Percentiles rank a stretch among this genome's conserved stretches.
phyloP scores from a whole-genome alignment of 2,888 invertebrate species.

The Auanema sp. region DNA sequence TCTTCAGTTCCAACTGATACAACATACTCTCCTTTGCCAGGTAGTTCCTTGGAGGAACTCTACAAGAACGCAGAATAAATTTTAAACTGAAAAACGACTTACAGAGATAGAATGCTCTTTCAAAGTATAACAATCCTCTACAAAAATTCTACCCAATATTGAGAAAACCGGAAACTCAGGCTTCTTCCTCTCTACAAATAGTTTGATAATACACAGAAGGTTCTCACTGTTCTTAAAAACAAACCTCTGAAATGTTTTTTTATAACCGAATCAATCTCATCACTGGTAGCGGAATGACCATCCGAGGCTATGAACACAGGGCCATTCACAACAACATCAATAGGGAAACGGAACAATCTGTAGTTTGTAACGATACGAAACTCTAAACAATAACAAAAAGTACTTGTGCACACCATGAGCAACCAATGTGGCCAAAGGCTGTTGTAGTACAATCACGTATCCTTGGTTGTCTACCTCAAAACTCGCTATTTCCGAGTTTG shows the following conservation, averaged over 20 bases:
- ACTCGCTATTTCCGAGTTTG: conserved; percentile 31
- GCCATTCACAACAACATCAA: conserved; percentile 44
- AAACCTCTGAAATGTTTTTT: conserved; percentile 31
- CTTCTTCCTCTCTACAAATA: background rate
- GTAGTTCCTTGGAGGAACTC: conserved; percentile 17
- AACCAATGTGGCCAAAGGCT: conserved; percentile 40
- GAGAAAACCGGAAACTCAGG: too few species aligned
- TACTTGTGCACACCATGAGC: conserved; percentile 33
- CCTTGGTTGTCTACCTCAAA: conserved; percentile 41
- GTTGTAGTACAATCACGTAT: conserved; percentile 30
- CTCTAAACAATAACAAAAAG: background rate
- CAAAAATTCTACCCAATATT: conserved; percentile 42
- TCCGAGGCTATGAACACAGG: conserved; percentile 42
- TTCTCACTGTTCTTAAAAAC: background rate
- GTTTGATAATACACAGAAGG: background rate
- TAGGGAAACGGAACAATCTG: conserved; percentile 26
- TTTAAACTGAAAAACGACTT: background rate
- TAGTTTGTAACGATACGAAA: too few species aligned
- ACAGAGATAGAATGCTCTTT: conserved; percentile 24
- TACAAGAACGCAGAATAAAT: conserved; percentile 9
- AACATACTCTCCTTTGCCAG: conserved; percentile 40
- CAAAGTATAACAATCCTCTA: conserved; percentile 36
- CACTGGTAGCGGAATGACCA: conserved; percentile 19
- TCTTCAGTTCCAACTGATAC: conserved; percentile 38
- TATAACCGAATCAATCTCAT: conserved; percentile 22